These are phyloP conservation scores for Deilephila porcellus DNA, from an alignment of 2,888 invertebrate species.

Conservation along the genomic window DNA sequence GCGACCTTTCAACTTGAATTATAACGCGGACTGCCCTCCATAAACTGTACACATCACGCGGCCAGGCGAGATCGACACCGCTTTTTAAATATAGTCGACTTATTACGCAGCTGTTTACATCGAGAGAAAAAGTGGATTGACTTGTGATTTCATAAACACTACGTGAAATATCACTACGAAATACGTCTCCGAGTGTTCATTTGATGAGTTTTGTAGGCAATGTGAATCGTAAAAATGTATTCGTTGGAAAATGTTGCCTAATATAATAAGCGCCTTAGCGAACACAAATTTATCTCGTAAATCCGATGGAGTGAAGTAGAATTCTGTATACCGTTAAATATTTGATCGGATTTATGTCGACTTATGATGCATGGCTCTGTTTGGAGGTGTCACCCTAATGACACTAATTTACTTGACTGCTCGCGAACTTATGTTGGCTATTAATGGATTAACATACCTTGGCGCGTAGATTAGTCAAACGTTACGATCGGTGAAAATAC, in stretches of 20 bases:
- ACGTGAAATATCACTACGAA: conserved; percentile 14
- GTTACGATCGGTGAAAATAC: not conserved
- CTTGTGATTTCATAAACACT: conserved; percentile 41
- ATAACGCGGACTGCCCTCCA: conserved; percentile 40
- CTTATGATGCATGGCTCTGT: conserved; percentile 66
- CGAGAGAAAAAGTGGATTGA: conserved; percentile 43
- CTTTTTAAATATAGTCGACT: conserved; percentile 35
- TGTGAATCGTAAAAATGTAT: conserved; percentile 41
- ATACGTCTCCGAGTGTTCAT: conserved; percentile 1
- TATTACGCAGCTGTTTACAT: conserved; percentile 36
- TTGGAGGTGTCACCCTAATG: conserved; percentile 45
- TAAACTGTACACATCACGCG: conserved; percentile 27
- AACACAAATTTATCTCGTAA: conserved; percentile 62
- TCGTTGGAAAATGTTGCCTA: conserved; percentile 54
- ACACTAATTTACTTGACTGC: not conserved
- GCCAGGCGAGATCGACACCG: conserved; percentile 52
- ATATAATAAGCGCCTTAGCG: conserved; percentile 70
- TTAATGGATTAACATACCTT: not conserved
- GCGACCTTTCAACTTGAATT: conserved; percentile 50
- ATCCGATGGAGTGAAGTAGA: conserved; percentile 46
- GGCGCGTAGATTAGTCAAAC: not conserved
- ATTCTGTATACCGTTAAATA: conserved; percentile 76
- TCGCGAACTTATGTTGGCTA: not conserved
- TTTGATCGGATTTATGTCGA: conserved; percentile 81
- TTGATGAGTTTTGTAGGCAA: conserved; percentile 15